Base-by-base conservation (phyloP, 2,888 invertebrate genomes). In the Lithodes maja region DNA sequence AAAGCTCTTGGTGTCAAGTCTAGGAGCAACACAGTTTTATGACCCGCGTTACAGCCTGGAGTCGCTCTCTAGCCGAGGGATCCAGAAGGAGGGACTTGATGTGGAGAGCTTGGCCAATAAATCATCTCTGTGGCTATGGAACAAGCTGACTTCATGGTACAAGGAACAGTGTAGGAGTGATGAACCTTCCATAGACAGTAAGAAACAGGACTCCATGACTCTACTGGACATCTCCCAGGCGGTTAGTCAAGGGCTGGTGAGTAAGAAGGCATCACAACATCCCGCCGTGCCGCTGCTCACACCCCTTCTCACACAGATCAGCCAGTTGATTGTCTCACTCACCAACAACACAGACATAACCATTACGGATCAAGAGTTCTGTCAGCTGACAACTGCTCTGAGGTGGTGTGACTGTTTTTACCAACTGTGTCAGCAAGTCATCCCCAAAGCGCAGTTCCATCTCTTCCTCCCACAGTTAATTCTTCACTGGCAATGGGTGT, bases 401-500 rank as follows among this genome's bases (percentile, higher is more conserved):
- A 74, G 87, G 17, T 91, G 91, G 91, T 81, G 83, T 78, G 84
- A 89, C 69, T 85, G 84, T n/a, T 80, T 92, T n/a, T 33, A 55
- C 17, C 83, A 90, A 54, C 53, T 92, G 15, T 86, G 87, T 78
- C 15, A 50, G 53, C 82, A 86, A 74, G 80, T 77, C 49, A 82
- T 92, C 2, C 75, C 79, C 0, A 86, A 84, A 49, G 61, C 85
- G 2, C 78, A 80, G 52, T 88, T 92, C 75, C 89, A 92, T 17
- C 54, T 88, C 53, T 89, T 91, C 69, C 77, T 92, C 53, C 88
- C 92, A 12, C 84, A 87, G 80, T 52, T 92, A 55, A 85, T 86
- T 9, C 87, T 92, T 52, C 92, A 91, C 79, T 92, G 92, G 92
- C 87, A 89, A 53, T 87, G 89, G 86, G 53, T 90, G 68, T 53